Base-by-base conservation (phyloP, 2,888 invertebrate genomes). In the Pyrrhosoma nymphula region DNA sequence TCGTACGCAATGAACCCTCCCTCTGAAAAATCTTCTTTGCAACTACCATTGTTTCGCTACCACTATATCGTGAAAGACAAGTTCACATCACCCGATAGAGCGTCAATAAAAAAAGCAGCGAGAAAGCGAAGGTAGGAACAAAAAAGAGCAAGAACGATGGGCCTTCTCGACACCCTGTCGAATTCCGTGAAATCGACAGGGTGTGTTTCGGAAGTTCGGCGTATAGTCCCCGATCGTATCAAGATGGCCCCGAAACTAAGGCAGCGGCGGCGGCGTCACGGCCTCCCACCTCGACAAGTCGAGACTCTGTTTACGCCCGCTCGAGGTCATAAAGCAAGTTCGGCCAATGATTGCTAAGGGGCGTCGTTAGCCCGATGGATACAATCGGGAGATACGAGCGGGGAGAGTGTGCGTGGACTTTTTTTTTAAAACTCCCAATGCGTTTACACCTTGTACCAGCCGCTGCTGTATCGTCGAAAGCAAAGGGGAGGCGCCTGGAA, bases 301-400 rank as follows among this genome's bases (percentile, higher is more conserved):
- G 1, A 23, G 18, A 23, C 26, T 69, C 69, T 35, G 82, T 35
- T 82, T 82, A 14, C 82, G 82, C 35, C 82, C 82, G 82, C 60
- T 30, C n/a, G 82, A 82, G 82, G 82, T 82, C 16, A 82, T 82
- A 82, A 82, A 82, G 35, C 82, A 82, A 35, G 30, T 35, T 82
- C 82, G 82, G 35, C 82, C 82, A 30, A 35, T 82, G 82, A n/a
- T 30, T 30, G 82, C n/a, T 35, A 30, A 30, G 16, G 30, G 12
- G 82, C 14, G 82, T 82, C 82, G 82, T 82, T 82, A 82, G 82
- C 82, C 82, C 82, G 3, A n/a, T 35, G 82, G 82, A 82, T 82
- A 82, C 82, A 82, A 35, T 14, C 30, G 35, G 14, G 82, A 35
- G 82, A 82, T 82, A 82, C 10, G 82, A 35, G 30, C 82, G 30